Percentiles rank a stretch among this genome's conserved stretches.
Conservation (phyloP, 2,888 invertebrate species). For the Megastigmus dorsalis region DNA sequence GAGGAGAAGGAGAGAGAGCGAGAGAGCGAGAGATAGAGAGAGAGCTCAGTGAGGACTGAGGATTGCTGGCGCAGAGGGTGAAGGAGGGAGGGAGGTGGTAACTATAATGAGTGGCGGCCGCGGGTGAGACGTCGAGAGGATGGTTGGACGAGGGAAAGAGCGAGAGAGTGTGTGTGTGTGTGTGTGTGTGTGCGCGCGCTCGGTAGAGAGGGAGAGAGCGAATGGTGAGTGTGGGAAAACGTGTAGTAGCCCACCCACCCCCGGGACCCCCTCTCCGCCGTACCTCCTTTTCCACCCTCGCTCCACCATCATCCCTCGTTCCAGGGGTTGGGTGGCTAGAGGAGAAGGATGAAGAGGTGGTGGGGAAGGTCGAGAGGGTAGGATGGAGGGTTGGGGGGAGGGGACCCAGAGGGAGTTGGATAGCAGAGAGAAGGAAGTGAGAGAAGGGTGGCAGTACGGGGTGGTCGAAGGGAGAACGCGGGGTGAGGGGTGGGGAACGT, state of each 20-base stretch:
- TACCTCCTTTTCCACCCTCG: constrained; percentile 57
- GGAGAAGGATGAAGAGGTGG: constrained; percentile 1
- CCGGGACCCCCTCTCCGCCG: constrained; percentile 54
- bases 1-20: background rate
- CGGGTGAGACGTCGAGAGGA: constrained; percentile 59
- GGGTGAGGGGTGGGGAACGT: constrained; percentile 27
- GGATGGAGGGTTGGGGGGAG: background rate
- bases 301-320: constrained; percentile 53
- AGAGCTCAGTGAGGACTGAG: constrained; percentile 23
- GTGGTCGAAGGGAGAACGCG: background rate
- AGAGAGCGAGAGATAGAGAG: constrained; percentile 2
- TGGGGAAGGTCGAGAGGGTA: background rate
- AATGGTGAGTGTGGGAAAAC: constrained; percentile 65
- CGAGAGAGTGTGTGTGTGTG: constrained; percentile 57
- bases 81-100: constrained; percentile 60
- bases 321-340: constrained; percentile 34
- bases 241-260: constrained; percentile 61
- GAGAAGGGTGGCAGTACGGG: background rate
- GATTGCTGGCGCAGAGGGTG: constrained; percentile 31
- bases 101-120: constrained; percentile 68
- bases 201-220: constrained; percentile 53
- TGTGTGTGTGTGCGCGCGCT: constrained; percentile 29
- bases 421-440: constrained; percentile 19
- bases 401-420: constrained; percentile 24
- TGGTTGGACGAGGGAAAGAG: constrained; percentile 53